A percentile compares a stretch with the other conserved stretches of the same genome.
These are phyloP conservation scores for Patiria miniata DNA, from an alignment of 35 echinoderm and acorn worm species.

Conservation along the genomic window DNA sequence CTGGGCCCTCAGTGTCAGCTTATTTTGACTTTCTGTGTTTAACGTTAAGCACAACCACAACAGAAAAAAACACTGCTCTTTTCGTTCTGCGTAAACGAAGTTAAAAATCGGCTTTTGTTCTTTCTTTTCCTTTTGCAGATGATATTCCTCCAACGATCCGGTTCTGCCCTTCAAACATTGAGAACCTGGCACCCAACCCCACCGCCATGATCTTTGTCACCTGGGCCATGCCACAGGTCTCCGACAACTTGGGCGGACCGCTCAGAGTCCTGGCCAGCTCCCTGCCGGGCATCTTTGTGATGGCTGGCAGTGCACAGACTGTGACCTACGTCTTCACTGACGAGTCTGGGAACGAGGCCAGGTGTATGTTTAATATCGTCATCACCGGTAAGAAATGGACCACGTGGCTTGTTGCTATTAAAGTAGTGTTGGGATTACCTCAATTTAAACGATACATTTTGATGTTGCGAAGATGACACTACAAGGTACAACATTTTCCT, in stretches of 20 bases:
- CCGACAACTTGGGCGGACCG: slow-evolving; percentile 57
- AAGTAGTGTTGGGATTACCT: too few species aligned
- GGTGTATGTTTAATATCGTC: slow-evolving; percentile 31
- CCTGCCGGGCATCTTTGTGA: slow-evolving; percentile 40
- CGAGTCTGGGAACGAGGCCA: slow-evolving; percentile 32
- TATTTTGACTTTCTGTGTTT: too few species aligned
- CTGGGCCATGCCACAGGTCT: slow-evolving; percentile 74
- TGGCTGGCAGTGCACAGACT: slow-evolving; percentile 28
- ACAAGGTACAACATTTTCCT: too few species aligned
- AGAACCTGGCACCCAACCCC: not conserved
- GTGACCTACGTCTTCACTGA: slow-evolving; percentile 69
- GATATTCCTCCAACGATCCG: not conserved
- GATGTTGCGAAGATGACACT: too few species aligned
- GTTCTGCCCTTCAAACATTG: slow-evolving; percentile 7
- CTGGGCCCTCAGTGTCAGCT: too few species aligned
- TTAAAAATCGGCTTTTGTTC: not conserved
- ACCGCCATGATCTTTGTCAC: slow-evolving; percentile 32
- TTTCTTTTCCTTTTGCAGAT: not conserved
- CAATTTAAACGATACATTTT: too few species aligned
- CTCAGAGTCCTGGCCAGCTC: slow-evolving; percentile 18
- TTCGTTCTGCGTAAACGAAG: not conserved
- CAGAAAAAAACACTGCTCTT: too few species aligned
- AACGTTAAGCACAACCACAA: too few species aligned
- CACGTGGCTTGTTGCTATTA: too few species aligned
- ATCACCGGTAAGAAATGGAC: slow-evolving; percentile 28